Evolutionary conservation across 2,113 vertebrate genomes (phyloP).

Genomic region (Barbus barbus): DNA sequence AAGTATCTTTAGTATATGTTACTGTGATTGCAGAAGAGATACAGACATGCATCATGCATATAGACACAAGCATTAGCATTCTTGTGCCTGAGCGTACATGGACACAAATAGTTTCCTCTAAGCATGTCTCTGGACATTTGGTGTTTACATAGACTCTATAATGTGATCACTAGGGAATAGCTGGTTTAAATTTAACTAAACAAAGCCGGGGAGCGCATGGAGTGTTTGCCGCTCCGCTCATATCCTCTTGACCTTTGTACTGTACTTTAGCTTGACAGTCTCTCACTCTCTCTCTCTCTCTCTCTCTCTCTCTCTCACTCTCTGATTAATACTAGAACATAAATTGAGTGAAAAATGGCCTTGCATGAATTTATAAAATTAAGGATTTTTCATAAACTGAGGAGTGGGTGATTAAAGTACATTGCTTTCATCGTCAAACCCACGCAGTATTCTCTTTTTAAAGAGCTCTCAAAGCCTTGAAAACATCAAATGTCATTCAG

Average conservation of each 20-base stretch:
- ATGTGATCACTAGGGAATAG: conserved; percentile 10
- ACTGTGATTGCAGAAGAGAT: background rate
- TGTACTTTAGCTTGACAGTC: conserved; percentile 54
- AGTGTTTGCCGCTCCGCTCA: background rate
- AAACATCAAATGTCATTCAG: background rate
- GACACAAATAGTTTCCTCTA: conserved; percentile 17
- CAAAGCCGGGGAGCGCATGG: background rate
- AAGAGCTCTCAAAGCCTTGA: background rate
- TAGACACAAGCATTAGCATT: background rate
- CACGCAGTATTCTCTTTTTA: background rate
- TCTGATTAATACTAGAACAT: conserved; percentile 64
- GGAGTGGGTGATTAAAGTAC: conserved; percentile 25
- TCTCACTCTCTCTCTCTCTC: conserved; percentile 63
- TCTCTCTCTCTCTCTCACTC: conserved; percentile 63
- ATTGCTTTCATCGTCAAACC: conserved; percentile 1
- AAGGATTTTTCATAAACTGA: conserved; percentile 20
- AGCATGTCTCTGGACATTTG: background rate
- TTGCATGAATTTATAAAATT: conserved; percentile 16
- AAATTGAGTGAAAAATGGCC: conserved; percentile 38
- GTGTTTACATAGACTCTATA: background rate
- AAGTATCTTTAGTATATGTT: background rate
- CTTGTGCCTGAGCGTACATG: background rate
- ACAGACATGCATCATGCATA: background rate
- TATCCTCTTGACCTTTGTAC: conserved; percentile 22
- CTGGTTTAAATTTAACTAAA: conserved; percentile 26